Base-by-base conservation (phyloP, 2,797 vertebrate genomes). In the Periophthalmus magnuspinnatus region DNA sequence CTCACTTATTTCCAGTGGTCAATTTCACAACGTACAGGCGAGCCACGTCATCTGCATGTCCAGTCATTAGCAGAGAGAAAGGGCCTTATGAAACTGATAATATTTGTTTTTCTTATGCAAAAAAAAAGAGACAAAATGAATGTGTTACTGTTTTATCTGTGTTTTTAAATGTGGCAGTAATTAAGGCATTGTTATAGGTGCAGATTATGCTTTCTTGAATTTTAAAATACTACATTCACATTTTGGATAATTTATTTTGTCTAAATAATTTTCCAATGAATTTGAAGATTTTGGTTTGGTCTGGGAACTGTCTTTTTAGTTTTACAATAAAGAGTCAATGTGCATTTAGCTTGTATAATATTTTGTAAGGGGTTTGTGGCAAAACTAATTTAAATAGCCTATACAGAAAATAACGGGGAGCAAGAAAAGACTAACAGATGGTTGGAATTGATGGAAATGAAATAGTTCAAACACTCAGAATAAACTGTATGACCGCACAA, bases 1-100 rank as follows among this genome's bases (percentile, higher is more conserved):
- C 85, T 86, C 76, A 84, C 72, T 84, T 79, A 82, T 48, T 47
- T 50, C 62, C 47, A 52, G 24, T 19, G 47, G 63, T 50, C 63
- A 65, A 65, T 50, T 50, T 65, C 50, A 65, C 41, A 9, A 16
- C 5, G 41, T 19, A 2, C 2, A 17, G 21, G 13, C 45, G 9
- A 64, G 22, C 3, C 13, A 17, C 21, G 55, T n/a, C 17, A 56
- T 58, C 14, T 32, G 63, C 45, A 65, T 33, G 8, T 50, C 50
- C 13, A 11, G n/a, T 60, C 1, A 60, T 60, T 36, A n/a, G 32
- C 33, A n/a, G 52, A 55, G n/a, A 13, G 8, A 11, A 54, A 55
- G 3, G 11, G 21, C 22, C 7, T 10, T 21, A 57, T 17, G 1
- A 16, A 7, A 0, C 28, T 57, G 21, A 52, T 17, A 10, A 16